Evolutionary conservation across 2,888 invertebrate genomes (phyloP).

Genomic region (Panopea generosa): DNA sequence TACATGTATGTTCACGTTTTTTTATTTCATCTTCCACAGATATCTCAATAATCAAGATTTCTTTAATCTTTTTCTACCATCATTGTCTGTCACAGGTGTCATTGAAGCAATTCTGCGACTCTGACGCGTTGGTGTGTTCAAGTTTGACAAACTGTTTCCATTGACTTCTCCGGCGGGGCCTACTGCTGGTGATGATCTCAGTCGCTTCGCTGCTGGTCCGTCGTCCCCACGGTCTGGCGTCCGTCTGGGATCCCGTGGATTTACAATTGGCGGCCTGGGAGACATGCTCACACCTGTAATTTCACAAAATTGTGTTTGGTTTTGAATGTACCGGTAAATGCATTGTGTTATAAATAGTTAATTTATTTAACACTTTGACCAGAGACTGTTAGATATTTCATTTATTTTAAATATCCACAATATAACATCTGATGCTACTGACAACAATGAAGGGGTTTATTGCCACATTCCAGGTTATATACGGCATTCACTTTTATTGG

Average conservation of each 20-base stretch:
- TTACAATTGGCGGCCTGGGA: slow-evolving; percentile 14
- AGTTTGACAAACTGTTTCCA: slow-evolving; percentile 1
- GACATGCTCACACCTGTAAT: slow-evolving; percentile 58
- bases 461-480: too few species aligned
- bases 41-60: slow-evolving; percentile 59
- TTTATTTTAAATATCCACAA: too few species aligned
- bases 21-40: background rate
- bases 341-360: too few species aligned
- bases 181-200: slow-evolving; percentile 22
- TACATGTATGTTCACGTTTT: too few species aligned
- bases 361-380: too few species aligned
- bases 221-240: slow-evolving; percentile 27
- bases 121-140: slow-evolving; percentile 71
- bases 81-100: slow-evolving; percentile 71
- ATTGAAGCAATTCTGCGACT: slow-evolving; percentile 76
- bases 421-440: too few species aligned
- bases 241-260: slow-evolving; percentile 15
- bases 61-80: slow-evolving; percentile 70
- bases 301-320: background rate
- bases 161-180: slow-evolving; percentile 7
- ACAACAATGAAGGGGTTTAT: too few species aligned
- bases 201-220: slow-evolving; percentile 50
- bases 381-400: too few species aligned
- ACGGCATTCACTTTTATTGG: too few species aligned
- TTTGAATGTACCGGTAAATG: too few species aligned